Evolutionary conservation across 2,113 vertebrate species (phyloP), one percentile per base, ranked within the genome.

Genomic region (Leiothrix lutea): DNA sequence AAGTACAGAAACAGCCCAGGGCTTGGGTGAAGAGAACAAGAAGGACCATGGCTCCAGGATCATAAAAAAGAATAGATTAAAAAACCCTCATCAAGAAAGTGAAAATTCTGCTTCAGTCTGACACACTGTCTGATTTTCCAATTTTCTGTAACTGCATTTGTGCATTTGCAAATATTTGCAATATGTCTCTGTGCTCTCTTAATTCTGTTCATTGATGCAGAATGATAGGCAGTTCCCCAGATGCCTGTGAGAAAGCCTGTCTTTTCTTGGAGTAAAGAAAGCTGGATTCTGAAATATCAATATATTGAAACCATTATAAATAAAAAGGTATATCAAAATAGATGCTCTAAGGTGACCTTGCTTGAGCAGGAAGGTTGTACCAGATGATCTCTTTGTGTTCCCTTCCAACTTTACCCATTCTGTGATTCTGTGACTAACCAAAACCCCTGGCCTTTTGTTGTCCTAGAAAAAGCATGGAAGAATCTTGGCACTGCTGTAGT

Each of bases 161-260:
- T 44, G 5, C 56, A 29, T 86, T 60, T 48, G 20, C 25, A 58
- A 71, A 50, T 22, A 29, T 67, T 60, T 73, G 6, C 42, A 54
- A 12, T 15, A 60, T 3, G 1, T 19, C 5, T 75, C 14, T n/a
- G 8, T 28, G 9, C 33, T 82, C 2, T 0, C 11, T 61, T 29
- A n/a, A n/a, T 31, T 72, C 13, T 31, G 8, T 16, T 24, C 8
- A 2, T 3, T 50, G 60, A 62, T 70, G 21, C 6, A 70, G 15
- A 45, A 5, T 25, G 29, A 74, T 62, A 56, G 36, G 5, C 62
- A 45, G 8, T 12, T 65, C 25, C 36, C 9, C 29, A 50, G 35
- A 35, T 13, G 16, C 35, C 35, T 61, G 7, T 8, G 16, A 54
- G 26, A 9, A 69, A 66, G 6, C 7, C 24, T 42, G 38, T 0